phyloP scores from a whole-genome alignment of 2,888 invertebrate genomes.

The Drosophila mimica region DNA sequence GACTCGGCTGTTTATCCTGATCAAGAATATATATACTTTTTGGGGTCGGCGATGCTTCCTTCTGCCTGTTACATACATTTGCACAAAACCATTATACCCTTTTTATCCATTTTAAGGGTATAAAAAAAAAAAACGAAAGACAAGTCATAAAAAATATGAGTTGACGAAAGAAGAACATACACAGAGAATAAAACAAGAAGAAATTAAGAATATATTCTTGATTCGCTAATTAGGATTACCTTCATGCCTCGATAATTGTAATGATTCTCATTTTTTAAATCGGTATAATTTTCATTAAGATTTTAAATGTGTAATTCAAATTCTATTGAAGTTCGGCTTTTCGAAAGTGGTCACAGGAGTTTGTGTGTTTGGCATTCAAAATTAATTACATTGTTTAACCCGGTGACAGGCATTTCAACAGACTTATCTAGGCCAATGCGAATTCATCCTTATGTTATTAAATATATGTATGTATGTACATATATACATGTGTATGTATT shows the following conservation, averaged over 20 bases:
- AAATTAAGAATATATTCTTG: neutral
- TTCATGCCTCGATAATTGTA: neutral
- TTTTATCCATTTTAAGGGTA: too few species aligned
- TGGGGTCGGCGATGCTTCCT: too few species aligned
- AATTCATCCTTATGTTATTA: slow-evolving; percentile 2
- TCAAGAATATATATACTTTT: too few species aligned
- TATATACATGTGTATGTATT: neutral
- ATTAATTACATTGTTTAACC: neutral
- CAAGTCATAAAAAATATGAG: too few species aligned
- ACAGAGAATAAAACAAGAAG: neutral
- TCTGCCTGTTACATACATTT: too few species aligned
- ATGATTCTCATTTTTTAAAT: neutral
- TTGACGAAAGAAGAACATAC: neutral
- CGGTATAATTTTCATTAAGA: neutral
- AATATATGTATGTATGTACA: neutral
- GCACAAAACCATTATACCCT: too few species aligned
- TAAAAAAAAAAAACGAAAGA: too few species aligned
- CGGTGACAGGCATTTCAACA: neutral
- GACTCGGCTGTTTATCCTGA: too few species aligned
- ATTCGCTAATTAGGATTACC: neutral
- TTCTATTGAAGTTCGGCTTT: neutral
- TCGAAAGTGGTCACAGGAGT: neutral
- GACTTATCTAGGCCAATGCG: neutral
- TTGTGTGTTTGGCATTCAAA: neutral
- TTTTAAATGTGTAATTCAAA: neutral